Base-by-base conservation (phyloP, 53 echinoderm and acorn worm species). In the Pentamera pediparva region DNA sequence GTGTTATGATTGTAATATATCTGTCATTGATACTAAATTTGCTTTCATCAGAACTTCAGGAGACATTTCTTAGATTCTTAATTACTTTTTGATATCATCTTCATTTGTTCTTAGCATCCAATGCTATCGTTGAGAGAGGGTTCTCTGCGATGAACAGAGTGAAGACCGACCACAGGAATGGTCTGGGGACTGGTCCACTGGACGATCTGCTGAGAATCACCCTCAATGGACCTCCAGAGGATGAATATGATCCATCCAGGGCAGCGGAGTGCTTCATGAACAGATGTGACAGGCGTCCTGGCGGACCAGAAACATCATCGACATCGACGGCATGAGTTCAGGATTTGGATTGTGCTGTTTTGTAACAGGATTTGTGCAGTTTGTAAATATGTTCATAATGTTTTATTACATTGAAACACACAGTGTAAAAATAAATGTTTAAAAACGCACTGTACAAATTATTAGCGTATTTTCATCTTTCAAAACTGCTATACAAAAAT, bases 251-350 rank as follows among this genome's bases (percentile, higher is more conserved):
- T 34, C 10, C 75, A 4, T 29, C 75, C 30, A 25, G 35, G 3
- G 75, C 75, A 59, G 57, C 56, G 9, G 75, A 75, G n/a, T 18
- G 26, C 15, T 75, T 75, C 36, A 27, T 62, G 63, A 31, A 62
- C 35, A 62, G 63, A 28, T 62, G 63, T 62, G 27, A 27, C 6
- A 27, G 27, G 19, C 33, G 63, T 17, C 63, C 8, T 21, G 33
- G 32, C 43, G 8, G 15, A 15, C 43, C 43, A 10, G 43, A 9
- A 41, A 41, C 43, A 10, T 10, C 15, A 10, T 41, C 15, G 43
- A 10, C 43, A 10, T 41, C 15, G 43, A 41, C 43, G 8, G 9
- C 9, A 41, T 10, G 9, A 41, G 8, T 15, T 10, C 43, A 10
- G 8, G 43, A 41, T 41, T 41, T 41, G 43, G 15, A 10, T 41